Evolutionary conservation across 2,113 vertebrate species (phyloP).

Genomic region (Bufo bufo): DNA sequence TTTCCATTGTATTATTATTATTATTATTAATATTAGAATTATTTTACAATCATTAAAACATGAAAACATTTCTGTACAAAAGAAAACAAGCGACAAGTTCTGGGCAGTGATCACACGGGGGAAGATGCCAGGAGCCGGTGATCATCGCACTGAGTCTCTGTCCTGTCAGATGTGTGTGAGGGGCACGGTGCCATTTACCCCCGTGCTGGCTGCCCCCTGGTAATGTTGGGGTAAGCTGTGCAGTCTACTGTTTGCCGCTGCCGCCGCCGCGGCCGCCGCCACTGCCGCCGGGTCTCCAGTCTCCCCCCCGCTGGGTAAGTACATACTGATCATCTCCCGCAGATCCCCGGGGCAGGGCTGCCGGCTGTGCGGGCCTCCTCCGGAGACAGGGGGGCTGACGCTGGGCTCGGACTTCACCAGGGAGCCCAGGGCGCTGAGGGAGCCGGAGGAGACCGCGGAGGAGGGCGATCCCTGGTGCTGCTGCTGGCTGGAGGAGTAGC

Average conservation of each 20-base stretch:
- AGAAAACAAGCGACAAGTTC: constrained; percentile 69
- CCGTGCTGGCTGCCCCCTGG: constrained; percentile 86
- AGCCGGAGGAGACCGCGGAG: constrained; percentile 88
- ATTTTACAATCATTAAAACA: constrained; percentile 76
- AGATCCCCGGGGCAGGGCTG: constrained; percentile 96
- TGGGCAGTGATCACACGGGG: constrained; percentile 27
- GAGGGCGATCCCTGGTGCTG: constrained; percentile 73
- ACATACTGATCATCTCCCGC: constrained; percentile 99
- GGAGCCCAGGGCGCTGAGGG: constrained; percentile 90
- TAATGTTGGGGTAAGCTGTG: constrained; percentile 95
- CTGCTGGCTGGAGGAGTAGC: constrained; percentile 83
- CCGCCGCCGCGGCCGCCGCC: constrained; percentile 58
- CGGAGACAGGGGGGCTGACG: constrained; percentile 85
- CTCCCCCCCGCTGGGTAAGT: constrained; percentile 92
- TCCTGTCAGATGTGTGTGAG: constrained; percentile 91
- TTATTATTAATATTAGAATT: constrained; percentile 49
- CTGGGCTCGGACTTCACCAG: constrained; percentile 95
- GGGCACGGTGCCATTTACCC: constrained; percentile 95
- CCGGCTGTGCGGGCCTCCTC: constrained; percentile 82
- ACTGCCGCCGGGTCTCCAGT: constrained; percentile 78
- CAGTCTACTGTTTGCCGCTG: constrained; percentile 88
- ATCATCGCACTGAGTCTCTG: constrained; percentile 61
- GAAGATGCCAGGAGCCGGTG: not conserved
- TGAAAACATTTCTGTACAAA: constrained; percentile 88
- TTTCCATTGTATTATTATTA: constrained; percentile 66